These are phyloP conservation scores for Hylyphantes graminicola DNA, from an alignment of 1,140 invertebrate species.

Conservation along the genomic window DNA sequence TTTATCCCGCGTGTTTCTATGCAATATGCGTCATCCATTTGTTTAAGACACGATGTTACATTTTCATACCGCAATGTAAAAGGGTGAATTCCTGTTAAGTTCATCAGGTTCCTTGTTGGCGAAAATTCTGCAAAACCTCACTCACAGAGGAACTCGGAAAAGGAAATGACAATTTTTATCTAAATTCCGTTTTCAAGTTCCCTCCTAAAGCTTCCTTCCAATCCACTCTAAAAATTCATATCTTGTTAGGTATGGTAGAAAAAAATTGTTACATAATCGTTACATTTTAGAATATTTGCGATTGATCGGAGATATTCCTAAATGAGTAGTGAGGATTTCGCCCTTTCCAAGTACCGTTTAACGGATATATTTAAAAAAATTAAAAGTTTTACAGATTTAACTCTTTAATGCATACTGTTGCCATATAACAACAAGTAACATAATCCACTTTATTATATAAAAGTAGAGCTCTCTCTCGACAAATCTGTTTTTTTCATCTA, in stretches of 20 bases:
- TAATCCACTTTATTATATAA: too few species aligned
- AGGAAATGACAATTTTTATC: constrained; percentile 36
- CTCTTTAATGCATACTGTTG: too few species aligned
- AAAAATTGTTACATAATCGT: neutral
- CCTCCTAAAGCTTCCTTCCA: neutral
- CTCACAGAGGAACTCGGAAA: constrained; percentile 13
- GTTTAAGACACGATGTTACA: too few species aligned
- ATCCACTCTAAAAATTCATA: neutral
- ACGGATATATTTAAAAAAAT: neutral
- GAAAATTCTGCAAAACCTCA: too few species aligned
- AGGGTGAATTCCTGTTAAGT: too few species aligned
- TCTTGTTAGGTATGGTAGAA: neutral
- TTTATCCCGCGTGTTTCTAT: too few species aligned
- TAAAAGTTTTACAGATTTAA: constrained; percentile 3
- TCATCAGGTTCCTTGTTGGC: too few species aligned
- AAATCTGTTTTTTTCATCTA: too few species aligned
- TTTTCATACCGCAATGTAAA: too few species aligned
- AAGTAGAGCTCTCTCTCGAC: too few species aligned
- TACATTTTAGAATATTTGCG: neutral
- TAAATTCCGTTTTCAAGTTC: constrained; percentile 6
- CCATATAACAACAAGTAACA: too few species aligned
- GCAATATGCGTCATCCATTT: too few species aligned
- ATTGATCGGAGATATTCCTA: neutral
- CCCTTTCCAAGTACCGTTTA: neutral
- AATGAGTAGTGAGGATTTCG: neutral